These are phyloP conservation scores for Vipera ursinii DNA, from an alignment of 2,797 vertebrate genomes.

Conservation along the genomic window DNA sequence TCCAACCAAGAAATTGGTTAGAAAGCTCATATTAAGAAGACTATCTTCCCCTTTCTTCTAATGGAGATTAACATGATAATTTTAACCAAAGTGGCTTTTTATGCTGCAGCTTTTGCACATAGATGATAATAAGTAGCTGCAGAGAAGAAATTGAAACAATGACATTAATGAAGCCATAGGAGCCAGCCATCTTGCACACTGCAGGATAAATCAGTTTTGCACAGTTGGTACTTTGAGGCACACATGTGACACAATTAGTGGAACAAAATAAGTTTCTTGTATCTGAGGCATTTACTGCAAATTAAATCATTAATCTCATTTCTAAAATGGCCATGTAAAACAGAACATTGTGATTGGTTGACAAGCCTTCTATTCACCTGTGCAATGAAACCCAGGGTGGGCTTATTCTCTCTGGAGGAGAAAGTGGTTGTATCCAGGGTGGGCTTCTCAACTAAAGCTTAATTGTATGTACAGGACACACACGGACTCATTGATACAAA, in stretches of 20 bases:
- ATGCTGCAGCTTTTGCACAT: slow-evolving; percentile 28
- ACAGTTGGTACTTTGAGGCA: slow-evolving; percentile 60
- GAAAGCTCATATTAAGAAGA: slow-evolving; percentile 34
- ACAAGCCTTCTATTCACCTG: slow-evolving; percentile 43
- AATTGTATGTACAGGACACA: not conserved
- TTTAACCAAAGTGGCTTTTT: slow-evolving; percentile 44
- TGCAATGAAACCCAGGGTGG: slow-evolving; percentile 18
- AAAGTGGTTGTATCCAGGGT: not conserved
- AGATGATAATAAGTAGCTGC: slow-evolving; percentile 56
- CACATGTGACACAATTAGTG: slow-evolving; percentile 60
- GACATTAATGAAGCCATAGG: slow-evolving; percentile 60
- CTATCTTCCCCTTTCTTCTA: slow-evolving; percentile 36
- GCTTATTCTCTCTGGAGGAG: not conserved
- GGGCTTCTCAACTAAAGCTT: not conserved
- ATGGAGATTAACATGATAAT: slow-evolving; percentile 36
- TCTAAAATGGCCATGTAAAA: slow-evolving; percentile 54
- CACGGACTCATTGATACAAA: not conserved
- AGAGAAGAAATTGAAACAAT: slow-evolving; percentile 44
- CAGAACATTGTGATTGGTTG: slow-evolving; percentile 2
- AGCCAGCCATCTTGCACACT: slow-evolving; percentile 32
- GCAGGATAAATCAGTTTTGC: slow-evolving; percentile 52
- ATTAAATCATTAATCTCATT: slow-evolving; percentile 69
- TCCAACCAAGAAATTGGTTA: slow-evolving; percentile 39
- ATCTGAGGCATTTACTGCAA: slow-evolving; percentile 60
- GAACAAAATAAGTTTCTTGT: slow-evolving; percentile 64